Evolutionary conservation across 1,140 invertebrate species (phyloP).

Genomic region (Chelonus insularis): DNA sequence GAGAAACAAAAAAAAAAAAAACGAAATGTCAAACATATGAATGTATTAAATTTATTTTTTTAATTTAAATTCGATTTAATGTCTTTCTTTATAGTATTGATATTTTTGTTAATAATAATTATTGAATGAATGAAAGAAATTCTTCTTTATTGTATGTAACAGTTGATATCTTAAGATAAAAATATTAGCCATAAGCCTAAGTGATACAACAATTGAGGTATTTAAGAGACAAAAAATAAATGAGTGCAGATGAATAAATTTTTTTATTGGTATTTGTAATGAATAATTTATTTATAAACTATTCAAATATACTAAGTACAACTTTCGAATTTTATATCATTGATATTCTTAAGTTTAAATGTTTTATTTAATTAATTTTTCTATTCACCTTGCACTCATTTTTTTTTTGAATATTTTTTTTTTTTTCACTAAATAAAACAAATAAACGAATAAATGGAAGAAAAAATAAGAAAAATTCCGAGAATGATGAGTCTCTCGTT

Average conservation of each 20-base stretch:
- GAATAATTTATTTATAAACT: constrained; percentile 33
- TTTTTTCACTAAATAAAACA: no score
- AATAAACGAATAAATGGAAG: constrained; percentile 23
- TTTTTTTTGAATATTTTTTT: no score
- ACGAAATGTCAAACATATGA: background rate
- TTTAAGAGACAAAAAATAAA: background rate
- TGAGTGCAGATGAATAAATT: background rate
- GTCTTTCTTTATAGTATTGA: no score
- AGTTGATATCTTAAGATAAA: constrained; percentile 27
- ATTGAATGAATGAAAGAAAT: background rate
- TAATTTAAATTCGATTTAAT: background rate
- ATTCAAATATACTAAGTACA: no score
- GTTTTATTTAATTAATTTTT: no score
- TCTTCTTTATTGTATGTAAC: no score
- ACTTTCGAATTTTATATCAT: no score
- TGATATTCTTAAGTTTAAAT: no score
- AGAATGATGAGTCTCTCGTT: no score
- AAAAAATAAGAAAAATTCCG: background rate
- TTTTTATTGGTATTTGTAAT: background rate
- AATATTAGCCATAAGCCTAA: constrained; percentile 57
- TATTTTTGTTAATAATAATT: background rate
- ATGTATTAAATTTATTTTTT: background rate
- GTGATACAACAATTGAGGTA: constrained; percentile 20
- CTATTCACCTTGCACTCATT: no score
- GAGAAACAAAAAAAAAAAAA: no score